Percentiles rank a stretch among this genome's conserved stretches.
Conservation (phyloP, 2,113 vertebrate genomes). For the Hippocampus mohnikei region DNA sequence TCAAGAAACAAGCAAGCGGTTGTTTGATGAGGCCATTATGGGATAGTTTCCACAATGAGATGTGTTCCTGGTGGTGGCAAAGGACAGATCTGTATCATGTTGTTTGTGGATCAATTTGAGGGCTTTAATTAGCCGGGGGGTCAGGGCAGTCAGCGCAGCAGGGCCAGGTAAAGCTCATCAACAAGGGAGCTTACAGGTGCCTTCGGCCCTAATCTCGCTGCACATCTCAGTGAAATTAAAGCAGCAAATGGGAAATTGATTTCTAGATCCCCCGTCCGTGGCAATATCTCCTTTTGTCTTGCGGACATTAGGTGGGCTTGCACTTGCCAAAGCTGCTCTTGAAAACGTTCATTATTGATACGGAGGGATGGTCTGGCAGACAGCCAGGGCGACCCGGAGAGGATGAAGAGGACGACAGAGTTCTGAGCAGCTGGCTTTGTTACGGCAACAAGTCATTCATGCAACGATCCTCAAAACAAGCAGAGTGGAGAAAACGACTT, state of each 20-base stretch:
- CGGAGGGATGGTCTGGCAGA: conserved; percentile 56
- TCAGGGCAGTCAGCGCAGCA: conserved; percentile 57
- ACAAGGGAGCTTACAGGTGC: conserved; percentile 71
- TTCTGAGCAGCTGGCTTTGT: conserved; percentile 36
- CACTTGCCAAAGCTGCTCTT: conserved; percentile 78
- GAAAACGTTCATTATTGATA: conserved; percentile 79
- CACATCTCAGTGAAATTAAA: conserved; percentile 80
- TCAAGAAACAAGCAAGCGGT: conserved; percentile 45
- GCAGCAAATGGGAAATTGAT: conserved; percentile 83
- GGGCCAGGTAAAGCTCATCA: conserved; percentile 73
- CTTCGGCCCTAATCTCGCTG: conserved; percentile 75
- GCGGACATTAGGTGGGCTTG: conserved; percentile 77
- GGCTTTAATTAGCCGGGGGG: conserved; percentile 78
- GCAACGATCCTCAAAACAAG: conserved; percentile 57
- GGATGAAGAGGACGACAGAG: conserved; percentile 45
- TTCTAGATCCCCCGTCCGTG: conserved; percentile 73
- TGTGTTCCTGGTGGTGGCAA: conserved; percentile 65
- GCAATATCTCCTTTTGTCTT: conserved; percentile 83
- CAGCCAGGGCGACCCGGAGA: conserved; percentile 58
- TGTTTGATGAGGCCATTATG: conserved; percentile 71
- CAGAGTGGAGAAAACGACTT: conserved; percentile 47
- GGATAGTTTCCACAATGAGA: conserved; percentile 57
- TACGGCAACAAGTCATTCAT: conserved; percentile 53
- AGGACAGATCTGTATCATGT: conserved; percentile 78
- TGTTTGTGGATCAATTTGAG: conserved; percentile 77